Percentiles rank a stretch among this genome's conserved stretches.
Conservation (phyloP, 2,888 invertebrate species). For the Nymphalis urticae region DNA sequence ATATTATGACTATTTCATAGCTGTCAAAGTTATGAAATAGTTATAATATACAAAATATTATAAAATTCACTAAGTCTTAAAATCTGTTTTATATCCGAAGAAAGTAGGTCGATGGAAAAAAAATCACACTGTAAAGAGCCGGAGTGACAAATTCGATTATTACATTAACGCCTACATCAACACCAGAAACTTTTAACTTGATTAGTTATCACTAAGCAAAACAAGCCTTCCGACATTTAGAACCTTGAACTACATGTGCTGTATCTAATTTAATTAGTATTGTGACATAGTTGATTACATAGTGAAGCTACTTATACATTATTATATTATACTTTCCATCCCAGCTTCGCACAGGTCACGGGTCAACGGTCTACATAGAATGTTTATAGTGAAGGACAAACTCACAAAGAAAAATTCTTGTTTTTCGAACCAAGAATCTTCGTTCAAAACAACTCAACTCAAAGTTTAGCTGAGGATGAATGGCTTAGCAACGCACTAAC, state of each 20-base stretch:
- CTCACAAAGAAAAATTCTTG: too few relatives aligned
- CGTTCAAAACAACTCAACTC: too few relatives aligned
- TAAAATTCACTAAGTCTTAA: too few relatives aligned
- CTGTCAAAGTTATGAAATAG: too few relatives aligned
- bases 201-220: conserved; percentile 32
- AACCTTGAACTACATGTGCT: conserved; percentile 14
- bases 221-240: conserved; percentile 13
- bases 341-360: too few relatives aligned
- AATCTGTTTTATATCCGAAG: conserved; percentile 8
- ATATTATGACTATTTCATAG: too few relatives aligned
- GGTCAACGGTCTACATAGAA: too few relatives aligned
- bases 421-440: too few relatives aligned
- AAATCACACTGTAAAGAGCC: neutral
- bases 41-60: too few relatives aligned
- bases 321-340: neutral
- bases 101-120: conserved; percentile 18
- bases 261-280: conserved; percentile 12
- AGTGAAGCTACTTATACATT: neutral
- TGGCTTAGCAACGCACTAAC: too few relatives aligned
- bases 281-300: neutral
- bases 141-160: conserved; percentile 40
- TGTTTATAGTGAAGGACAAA: too few relatives aligned
- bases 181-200: conserved; percentile 39
- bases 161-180: conserved; percentile 36
- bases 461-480: too few relatives aligned